These are phyloP conservation scores for Columba guinea DNA, from an alignment of 2,797 vertebrate genomes.

Conservation along the genomic window DNA sequence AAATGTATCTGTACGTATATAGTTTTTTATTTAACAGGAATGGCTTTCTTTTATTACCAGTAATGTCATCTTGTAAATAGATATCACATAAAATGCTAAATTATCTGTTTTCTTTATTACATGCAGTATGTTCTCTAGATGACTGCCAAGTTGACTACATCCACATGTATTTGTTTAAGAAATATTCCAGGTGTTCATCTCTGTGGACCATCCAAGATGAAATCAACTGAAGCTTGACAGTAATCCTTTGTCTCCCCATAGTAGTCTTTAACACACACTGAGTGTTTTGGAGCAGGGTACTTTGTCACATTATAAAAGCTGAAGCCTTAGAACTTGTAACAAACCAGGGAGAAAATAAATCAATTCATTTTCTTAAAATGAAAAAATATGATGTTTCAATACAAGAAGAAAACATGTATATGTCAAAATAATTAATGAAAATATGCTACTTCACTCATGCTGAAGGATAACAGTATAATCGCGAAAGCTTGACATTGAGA, in stretches of 20 bases:
- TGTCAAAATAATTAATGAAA: slow-evolving; percentile 9
- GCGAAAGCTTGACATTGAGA: background rate
- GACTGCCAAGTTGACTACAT: background rate
- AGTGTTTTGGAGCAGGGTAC: background rate
- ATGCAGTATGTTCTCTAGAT: background rate
- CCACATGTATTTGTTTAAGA: background rate
- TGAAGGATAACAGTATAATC: background rate
- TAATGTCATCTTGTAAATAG: background rate
- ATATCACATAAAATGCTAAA: background rate
- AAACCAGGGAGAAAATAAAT: background rate
- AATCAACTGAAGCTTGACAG: slow-evolving; percentile 27
- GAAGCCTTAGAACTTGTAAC: background rate
- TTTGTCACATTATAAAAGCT: background rate
- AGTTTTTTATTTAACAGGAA: background rate
- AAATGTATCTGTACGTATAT: background rate
- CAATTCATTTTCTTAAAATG: slow-evolving; percentile 4
- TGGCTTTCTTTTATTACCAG: background rate
- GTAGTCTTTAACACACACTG: background rate
- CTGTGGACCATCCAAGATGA: background rate
- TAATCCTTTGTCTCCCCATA: slow-evolving; percentile 6
- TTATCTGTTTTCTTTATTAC: background rate
- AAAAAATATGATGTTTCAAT: background rate
- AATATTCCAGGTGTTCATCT: background rate
- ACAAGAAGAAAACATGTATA: background rate
- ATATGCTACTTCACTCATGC: background rate